Base-by-base conservation (phyloP, 2,797 vertebrate genomes). In the Megalops cyprinoides region DNA sequence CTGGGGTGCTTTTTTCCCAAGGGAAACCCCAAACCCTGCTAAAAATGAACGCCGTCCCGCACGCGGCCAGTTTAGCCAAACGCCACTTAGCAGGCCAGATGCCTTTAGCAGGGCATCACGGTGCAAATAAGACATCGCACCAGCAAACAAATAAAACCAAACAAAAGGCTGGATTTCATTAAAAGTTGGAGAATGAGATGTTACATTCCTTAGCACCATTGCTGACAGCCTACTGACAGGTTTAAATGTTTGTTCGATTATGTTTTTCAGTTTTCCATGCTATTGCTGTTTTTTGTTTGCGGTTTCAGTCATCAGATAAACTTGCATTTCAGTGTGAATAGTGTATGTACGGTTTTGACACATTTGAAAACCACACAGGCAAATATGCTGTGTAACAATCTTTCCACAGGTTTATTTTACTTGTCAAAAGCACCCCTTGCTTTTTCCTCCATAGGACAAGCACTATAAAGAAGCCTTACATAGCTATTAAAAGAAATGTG, bases 21-120 rank as follows among this genome's bases (percentile, higher is more conserved):
- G 90, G 89, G 90, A 91, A 91, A 87, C 87, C 90, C 89, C 86
- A 82, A 85, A 85, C 80, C 67, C 44, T 84, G 84, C 92, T 84
- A 86, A 87, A 88, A 89, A 89, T 87, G 84, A 88, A 85, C 84
- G 48, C 83, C 20, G 4, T 7, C 82, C 82, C 82, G 86, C 42
- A 51, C 20, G 9, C 44, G 67, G 82, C 74, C 73, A n/a, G 5
- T 76, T 69, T 60, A 79, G 81, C 55, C 77, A 55, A 78, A 80
- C 49, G 75, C 76, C 75, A 49, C 20, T 60, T 79, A 84, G 62
- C 84, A 58, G 48, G 46, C 71, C 53, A 9, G 67, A 44, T 44
- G 67, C 20, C 39, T n/a, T 42, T 15, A 12, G 14, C 31, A 65
- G 37, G 6, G 39, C 39, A 42, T 37, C 67, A 10, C 8, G n/a